These are phyloP conservation scores for Mus spicilegus DNA, from an alignment of 2,113 vertebrate species.

Conservation along the genomic window DNA sequence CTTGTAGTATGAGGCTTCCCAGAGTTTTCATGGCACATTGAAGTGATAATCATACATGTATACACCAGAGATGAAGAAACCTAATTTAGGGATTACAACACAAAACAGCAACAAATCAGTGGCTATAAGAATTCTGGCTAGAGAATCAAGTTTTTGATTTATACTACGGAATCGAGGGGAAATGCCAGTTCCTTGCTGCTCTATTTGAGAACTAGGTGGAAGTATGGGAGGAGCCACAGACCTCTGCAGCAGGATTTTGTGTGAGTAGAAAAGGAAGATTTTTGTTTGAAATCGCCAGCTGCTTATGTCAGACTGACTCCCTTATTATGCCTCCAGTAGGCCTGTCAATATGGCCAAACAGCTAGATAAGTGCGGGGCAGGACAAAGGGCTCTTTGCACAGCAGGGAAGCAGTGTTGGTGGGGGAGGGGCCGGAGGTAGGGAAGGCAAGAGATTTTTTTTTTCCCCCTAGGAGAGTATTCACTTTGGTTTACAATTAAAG, in stretches of 20 bases:
- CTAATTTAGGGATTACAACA: constrained; percentile 12
- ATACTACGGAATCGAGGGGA: constrained; percentile 47
- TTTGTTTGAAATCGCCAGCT: constrained; percentile 83
- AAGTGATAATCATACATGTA: constrained; percentile 13
- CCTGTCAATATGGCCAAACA: constrained; percentile 85
- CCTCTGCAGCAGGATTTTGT: constrained; percentile 71
- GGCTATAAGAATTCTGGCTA: constrained; percentile 19
- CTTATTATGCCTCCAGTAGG: constrained; percentile 82
- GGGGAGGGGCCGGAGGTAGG: constrained; percentile 80
- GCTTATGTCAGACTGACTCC: constrained; percentile 82
- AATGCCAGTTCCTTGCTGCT: constrained; percentile 63
- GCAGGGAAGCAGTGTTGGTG: constrained; percentile 77
- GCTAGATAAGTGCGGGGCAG: constrained; percentile 82
- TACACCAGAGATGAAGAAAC: neutral
- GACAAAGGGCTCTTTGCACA: constrained; percentile 84
- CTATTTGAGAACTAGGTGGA: constrained; percentile 71
- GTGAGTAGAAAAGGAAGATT: constrained; percentile 80
- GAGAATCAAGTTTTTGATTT: constrained; percentile 63
- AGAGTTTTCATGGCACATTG: constrained; percentile 49
- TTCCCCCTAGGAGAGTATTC: constrained; percentile 69
- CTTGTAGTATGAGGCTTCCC: constrained; percentile 29
- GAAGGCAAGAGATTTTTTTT: constrained; percentile 70
- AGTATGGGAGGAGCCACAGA: constrained; percentile 70
- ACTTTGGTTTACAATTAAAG: constrained; percentile 77
- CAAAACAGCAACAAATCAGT: neutral